Conservation (phyloP, 1,140 invertebrate genomes). For the Dufourea novaeangliae region DNA sequence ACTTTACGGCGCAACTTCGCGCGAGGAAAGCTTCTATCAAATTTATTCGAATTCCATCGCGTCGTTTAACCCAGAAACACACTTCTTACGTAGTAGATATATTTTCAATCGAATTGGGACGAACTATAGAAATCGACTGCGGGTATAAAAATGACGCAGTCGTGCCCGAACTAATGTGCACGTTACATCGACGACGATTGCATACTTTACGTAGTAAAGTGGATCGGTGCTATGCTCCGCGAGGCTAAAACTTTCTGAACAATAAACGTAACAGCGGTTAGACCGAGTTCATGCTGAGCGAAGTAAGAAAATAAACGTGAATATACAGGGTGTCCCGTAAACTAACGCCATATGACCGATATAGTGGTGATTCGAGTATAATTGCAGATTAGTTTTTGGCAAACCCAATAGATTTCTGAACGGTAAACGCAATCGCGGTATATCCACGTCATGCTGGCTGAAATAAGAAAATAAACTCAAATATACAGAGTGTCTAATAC, state of each 20-base stretch:
- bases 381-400: too few species aligned
- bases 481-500: too few species aligned
- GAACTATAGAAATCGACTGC: constrained; percentile 53
- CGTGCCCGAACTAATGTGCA: constrained; percentile 9
- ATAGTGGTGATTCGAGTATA: too few species aligned
- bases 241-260: neutral
- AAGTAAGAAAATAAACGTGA: neutral
- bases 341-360: too few species aligned
- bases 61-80: constrained; percentile 29
- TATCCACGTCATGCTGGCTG: neutral
- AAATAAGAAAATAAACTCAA: neutral
- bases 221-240: constrained; percentile 4
- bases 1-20: too few species aligned
- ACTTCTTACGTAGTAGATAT: neutral
- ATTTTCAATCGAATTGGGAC: constrained; percentile 26
- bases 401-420: too few species aligned
- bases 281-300: neutral
- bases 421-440: neutral
- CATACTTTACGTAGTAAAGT: constrained; percentile 18
- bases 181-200: constrained; percentile 7
- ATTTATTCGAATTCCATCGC: constrained; percentile 23
- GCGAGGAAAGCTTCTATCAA: neutral
- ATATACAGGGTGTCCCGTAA: too few species aligned
- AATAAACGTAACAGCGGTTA: neutral
- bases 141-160: constrained; percentile 32